Percentiles rank a stretch among this genome's conserved stretches.
phyloP scores from a whole-genome alignment of 2,797 vertebrate genomes.

The Sebastes umbrosus region DNA sequence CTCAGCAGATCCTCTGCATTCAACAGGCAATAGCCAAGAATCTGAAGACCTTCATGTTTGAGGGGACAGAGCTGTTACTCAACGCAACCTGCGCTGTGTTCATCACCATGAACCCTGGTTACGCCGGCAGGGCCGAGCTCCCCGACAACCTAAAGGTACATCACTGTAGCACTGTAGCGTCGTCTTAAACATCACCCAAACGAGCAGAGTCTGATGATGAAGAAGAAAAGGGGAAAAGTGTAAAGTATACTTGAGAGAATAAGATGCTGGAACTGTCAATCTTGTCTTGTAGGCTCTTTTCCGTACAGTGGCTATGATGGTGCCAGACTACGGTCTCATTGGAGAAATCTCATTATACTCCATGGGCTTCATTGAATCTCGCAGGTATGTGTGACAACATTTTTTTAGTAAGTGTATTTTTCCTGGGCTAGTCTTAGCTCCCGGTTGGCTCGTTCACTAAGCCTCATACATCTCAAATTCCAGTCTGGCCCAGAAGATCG shows the following conservation, averaged over 20 bases:
- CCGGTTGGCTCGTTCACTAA: neutral
- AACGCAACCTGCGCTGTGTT: conserved; percentile 94
- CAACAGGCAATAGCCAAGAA: conserved; percentile 91
- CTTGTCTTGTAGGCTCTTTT: conserved; percentile 87
- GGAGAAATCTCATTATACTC: conserved; percentile 97
- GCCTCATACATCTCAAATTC: neutral
- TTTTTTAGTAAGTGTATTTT: neutral
- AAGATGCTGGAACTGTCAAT: neutral
- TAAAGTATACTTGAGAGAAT: neutral
- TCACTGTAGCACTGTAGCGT: neutral
- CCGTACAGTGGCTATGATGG: conserved; percentile 97
- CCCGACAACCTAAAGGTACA: conserved; percentile 96
- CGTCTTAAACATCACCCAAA: neutral
- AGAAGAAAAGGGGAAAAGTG: neutral
- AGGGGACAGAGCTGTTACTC: conserved; percentile 91
- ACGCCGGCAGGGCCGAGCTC: conserved; percentile 92
- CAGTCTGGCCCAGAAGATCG: conserved; percentile 94
- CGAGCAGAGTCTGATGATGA: neutral
- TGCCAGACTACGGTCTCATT: conserved; percentile 94
- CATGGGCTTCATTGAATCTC: conserved; percentile 95
- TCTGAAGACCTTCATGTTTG: conserved; percentile 89
- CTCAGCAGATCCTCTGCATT: conserved; percentile 94
- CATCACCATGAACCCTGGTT: conserved; percentile 98
- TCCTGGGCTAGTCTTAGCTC: neutral
- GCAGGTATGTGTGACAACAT: conserved; percentile 80